Percentiles rank a stretch among this genome's conserved stretches.
phyloP scores from a whole-genome alignment of 64 coral and sea anemone genomes.

The Pocillopora damicornis region DNA sequence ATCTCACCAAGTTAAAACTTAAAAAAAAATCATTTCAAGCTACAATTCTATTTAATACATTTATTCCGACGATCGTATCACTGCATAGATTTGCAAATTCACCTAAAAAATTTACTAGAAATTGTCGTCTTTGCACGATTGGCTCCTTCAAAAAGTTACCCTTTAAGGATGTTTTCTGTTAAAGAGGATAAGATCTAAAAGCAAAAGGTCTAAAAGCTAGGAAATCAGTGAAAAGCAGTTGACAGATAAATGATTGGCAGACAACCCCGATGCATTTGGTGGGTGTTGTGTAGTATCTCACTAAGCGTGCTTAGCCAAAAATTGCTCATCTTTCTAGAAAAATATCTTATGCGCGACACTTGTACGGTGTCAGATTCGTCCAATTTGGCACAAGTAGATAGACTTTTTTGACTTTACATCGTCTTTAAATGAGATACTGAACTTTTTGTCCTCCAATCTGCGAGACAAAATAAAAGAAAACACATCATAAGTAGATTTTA shows the following conservation, averaged over 20 bases:
- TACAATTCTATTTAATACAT: not conserved
- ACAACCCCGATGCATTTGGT: not conserved
- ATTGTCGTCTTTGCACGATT: not conserved
- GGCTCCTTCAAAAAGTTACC: not conserved
- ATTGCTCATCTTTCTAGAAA: constrained; percentile 5
- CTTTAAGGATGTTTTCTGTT: not conserved
- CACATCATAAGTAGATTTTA: not conserved
- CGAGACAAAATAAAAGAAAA: not conserved
- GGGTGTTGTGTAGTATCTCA: not conserved
- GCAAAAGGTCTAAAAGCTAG: not conserved
- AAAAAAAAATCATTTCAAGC: not conserved
- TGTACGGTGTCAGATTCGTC: not conserved
- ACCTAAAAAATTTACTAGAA: not conserved
- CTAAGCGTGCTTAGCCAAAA: not conserved
- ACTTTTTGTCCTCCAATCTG: constrained; percentile 44
- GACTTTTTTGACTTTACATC: not conserved
- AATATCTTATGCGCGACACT: constrained; percentile 23
- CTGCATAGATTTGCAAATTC: not conserved
- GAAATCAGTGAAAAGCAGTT: not conserved
- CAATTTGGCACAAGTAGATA: not conserved
- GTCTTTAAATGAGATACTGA: constrained; percentile 25
- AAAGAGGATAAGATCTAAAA: not conserved
- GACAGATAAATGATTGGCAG: not conserved
- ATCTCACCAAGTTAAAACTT: not conserved
- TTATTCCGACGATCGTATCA: not conserved